Evolutionary conservation across 2,888 invertebrate species (phyloP), one percentile per base, ranked within the genome.

Genomic region (Carterocephalus palaemon): DNA sequence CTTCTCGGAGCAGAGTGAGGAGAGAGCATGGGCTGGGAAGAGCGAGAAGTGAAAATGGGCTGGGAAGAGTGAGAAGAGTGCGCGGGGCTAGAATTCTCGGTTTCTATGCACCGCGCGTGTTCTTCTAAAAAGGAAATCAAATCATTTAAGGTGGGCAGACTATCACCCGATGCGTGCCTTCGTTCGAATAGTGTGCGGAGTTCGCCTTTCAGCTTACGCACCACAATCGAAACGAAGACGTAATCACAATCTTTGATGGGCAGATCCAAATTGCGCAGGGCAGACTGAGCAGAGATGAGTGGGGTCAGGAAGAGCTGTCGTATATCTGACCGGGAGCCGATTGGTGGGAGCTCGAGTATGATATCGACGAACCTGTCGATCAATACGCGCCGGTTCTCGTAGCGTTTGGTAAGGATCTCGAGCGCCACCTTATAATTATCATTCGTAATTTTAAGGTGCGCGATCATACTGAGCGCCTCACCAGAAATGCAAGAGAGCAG

Each of bases 231-330:
- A 1, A 36, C 34, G 7, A 36, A 36, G 2, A 36, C n/a, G 13
- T 36, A 36, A 12, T 36, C 34, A 13, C 8, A n/a, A n/a, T 36
- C 34, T n/a, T 22, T 10, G 5, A 22, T 23, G 34, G 34, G 34
- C 34, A 22, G 34, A 20, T 36, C 12, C 6, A 36, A 10, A 12
- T 23, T 36, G 5, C 17, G 17, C 17, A 17, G 17, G 5, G 17
- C 17, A 5, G 3, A 17, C 5, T 17, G 3, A 17, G 17, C 17
- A 3, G 17, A 3, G 17, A 17, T 17, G 3, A 17, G 5, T 17
- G 17, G 17, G 3, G 17, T 17, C 5, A 17, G 5, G 5, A 17
- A 17, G 3, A 4, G 17, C 5, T 3, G 3, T 3, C 17, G 17
- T 4, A 31, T 31, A 7, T 31, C 7, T 16, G 31, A 31, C 1